These are phyloP conservation scores for Andricus quercusramuli DNA, from an alignment of 2,888 invertebrate genomes.

Conservation along the genomic window DNA sequence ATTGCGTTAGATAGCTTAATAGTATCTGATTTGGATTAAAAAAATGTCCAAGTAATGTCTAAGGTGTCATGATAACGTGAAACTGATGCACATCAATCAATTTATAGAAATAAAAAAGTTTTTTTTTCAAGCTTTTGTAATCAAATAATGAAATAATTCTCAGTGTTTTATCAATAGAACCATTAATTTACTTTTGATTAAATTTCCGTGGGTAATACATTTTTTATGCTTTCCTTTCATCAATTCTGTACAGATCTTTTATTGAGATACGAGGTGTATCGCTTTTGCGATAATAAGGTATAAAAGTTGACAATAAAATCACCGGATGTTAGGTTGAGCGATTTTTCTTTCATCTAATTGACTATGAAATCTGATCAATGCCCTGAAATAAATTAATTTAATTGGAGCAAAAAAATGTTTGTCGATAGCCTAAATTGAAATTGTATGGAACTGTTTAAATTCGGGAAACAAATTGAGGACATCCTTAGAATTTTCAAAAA, in stretches of 20 bases:
- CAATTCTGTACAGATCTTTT: not conserved
- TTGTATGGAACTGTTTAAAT: conserved; percentile 18
- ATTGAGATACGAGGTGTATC: not conserved
- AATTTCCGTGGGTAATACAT: not conserved
- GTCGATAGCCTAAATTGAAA: conserved; percentile 5
- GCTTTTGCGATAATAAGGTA: not conserved
- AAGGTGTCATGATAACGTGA: not conserved
- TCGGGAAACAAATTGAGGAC: conserved; percentile 8
- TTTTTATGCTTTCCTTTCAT: not conserved
- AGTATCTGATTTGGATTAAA: not conserved
- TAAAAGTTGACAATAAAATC: conserved; percentile 19
- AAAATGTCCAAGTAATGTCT: not conserved
- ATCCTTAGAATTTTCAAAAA: not conserved
- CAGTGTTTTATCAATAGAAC: not conserved
- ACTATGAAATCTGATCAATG: conserved; percentile 6
- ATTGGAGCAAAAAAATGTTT: not conserved
- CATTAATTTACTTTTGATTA: not conserved
- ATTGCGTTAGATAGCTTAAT: not conserved
- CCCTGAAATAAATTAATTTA: conserved; percentile 12
- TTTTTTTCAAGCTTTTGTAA: not conserved
- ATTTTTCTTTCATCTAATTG: conserved; percentile 31
- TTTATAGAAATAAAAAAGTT: not conserved
- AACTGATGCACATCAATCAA: not conserved
- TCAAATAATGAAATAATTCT: not conserved
- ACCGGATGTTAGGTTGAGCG: conserved; percentile 15